phyloP scores from a whole-genome alignment of 2,113 vertebrate genomes.

The Saimiri boliviensis region DNA sequence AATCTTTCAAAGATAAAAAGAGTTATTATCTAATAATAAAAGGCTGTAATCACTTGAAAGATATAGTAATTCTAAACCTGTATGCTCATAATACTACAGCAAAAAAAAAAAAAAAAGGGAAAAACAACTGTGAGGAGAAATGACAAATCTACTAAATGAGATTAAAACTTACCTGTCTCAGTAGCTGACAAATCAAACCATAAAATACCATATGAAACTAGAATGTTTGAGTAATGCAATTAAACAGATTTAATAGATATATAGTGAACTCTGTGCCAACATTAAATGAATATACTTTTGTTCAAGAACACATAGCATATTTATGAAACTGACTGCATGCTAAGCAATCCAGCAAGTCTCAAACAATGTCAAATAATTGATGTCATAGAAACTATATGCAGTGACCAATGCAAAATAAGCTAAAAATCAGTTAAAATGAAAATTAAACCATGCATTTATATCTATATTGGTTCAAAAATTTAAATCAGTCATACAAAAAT shows the following conservation, averaged over 20 bases:
- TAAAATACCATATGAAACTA: neutral
- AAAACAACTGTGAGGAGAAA: neutral
- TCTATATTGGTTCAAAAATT: neutral
- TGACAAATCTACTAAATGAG: neutral
- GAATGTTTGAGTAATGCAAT: neutral
- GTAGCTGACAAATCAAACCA: neutral
- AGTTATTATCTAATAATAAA: neutral
- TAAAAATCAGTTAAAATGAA: neutral
- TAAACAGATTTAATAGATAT: neutral
- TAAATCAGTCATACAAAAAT: neutral
- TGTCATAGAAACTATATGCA: neutral
- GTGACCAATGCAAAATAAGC: neutral
- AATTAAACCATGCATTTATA: neutral
- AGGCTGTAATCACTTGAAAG: neutral
- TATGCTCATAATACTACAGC: neutral
- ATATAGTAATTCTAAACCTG: neutral
- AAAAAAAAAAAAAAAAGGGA: neutral
- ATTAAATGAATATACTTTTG: neutral
- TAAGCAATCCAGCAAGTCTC: neutral
- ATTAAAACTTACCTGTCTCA: neutral
- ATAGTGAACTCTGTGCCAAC: neutral
- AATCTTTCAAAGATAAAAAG: neutral
- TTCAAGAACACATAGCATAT: neutral
- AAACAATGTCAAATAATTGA: neutral
- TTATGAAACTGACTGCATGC: neutral